phyloP scores from a whole-genome alignment of 2,888 invertebrate genomes.

The Chrysomela aeneicollis region DNA sequence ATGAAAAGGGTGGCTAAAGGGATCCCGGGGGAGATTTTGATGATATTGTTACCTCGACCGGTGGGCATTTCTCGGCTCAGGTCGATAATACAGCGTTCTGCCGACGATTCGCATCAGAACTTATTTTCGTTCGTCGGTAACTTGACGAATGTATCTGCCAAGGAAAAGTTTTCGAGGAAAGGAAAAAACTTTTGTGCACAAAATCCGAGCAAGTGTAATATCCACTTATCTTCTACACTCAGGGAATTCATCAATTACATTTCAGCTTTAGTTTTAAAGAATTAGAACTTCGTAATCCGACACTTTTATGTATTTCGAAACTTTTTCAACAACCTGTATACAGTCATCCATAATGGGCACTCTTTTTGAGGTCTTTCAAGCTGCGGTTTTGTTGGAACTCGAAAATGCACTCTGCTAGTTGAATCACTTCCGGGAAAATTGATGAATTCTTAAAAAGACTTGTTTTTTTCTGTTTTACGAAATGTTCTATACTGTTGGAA shows the following conservation, averaged over 20 bases:
- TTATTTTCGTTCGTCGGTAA: background rate
- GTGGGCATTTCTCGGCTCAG: slow-evolving; percentile 47
- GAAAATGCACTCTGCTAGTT: slow-evolving; percentile 39
- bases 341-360: slow-evolving; percentile 48
- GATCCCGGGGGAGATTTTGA: slow-evolving; percentile 39
- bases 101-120: background rate
- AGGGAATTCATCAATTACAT: slow-evolving; percentile 55
- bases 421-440: slow-evolving; percentile 25
- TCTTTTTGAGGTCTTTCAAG: slow-evolving; percentile 36
- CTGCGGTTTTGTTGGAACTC: slow-evolving; percentile 36
- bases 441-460: slow-evolving; percentile 18
- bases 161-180: background rate
- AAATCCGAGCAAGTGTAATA: slow-evolving; percentile 46
- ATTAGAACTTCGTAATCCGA: slow-evolving; percentile 53
- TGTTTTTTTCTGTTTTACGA: background rate
- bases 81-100: slow-evolving; percentile 44
- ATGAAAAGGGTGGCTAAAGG: slow-evolving; percentile 19
- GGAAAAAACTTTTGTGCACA: slow-evolving; percentile 38
- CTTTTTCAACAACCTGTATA: slow-evolving; percentile 48
- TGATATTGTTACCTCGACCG: slow-evolving; percentile 57
- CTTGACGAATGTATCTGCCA: background rate
- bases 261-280: slow-evolving; percentile 54
- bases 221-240: slow-evolving; percentile 51
- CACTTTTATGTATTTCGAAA: slow-evolving; percentile 43
- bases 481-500: background rate